phyloP scores from a whole-genome alignment of 1,140 invertebrate genomes.

The Bombyx mandarina region DNA sequence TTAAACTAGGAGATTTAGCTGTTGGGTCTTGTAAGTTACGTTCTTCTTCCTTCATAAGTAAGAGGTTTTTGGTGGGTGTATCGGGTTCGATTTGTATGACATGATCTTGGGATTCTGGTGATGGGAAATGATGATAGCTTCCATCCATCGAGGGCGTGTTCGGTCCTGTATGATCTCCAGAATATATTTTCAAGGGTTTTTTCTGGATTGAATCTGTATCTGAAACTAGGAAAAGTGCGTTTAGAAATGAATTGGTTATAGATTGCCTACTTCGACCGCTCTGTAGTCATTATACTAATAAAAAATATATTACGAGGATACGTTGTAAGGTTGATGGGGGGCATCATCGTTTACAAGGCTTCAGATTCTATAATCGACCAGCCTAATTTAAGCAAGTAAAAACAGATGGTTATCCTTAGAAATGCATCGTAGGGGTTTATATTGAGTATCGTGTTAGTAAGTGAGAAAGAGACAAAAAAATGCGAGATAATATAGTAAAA shows the following conservation, averaged over 20 bases:
- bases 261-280: no score
- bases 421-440: no score
- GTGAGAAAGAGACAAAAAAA: no score
- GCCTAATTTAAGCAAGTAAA: no score
- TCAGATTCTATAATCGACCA: no score
- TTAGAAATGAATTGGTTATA: conserved; percentile 1
- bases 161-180: conserved; percentile 33
- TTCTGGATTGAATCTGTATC: conserved; percentile 35
- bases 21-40: conserved; percentile 46
- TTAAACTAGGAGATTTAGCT: conserved; percentile 38
- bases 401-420: no score
- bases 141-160: conserved; percentile 24
- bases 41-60: conserved; percentile 54
- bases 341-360: no score
- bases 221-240: conserved; percentile 23
- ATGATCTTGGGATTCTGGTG: conserved; percentile 32
- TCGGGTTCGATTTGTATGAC: conserved; percentile 51
- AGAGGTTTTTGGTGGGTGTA: conserved; percentile 38
- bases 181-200: conserved; percentile 35
- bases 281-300: no score
- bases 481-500: no score
- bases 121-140: conserved; percentile 15
- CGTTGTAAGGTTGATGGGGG: no score
- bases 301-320: no score
- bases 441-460: no score